phyloP scores from a whole-genome alignment of 2,797 vertebrate species.

The Sparidentex hasta region DNA sequence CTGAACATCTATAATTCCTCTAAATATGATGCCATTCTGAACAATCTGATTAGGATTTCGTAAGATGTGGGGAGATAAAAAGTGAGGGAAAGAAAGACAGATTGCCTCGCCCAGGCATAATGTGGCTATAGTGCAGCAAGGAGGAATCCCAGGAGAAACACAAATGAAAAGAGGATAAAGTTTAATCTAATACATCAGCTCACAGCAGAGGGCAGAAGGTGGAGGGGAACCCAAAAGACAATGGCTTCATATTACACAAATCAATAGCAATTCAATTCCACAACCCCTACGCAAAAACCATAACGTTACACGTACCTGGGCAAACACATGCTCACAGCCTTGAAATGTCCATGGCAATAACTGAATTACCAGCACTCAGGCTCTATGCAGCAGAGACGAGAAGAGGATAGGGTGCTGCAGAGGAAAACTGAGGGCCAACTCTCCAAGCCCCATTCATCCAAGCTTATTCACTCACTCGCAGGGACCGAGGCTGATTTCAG shows the following conservation, averaged over 20 bases:
- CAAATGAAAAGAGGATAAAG: constrained; percentile 75
- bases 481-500: no score
- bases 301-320: constrained; percentile 9
- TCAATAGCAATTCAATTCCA: constrained; percentile 78
- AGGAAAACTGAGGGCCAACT: not conserved
- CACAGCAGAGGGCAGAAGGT: constrained; percentile 25
- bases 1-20: constrained; percentile 40
- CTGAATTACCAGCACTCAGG: constrained; percentile 53
- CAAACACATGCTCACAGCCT: constrained; percentile 36
- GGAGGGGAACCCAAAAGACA: constrained; percentile 46
- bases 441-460: not conserved
- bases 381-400: constrained; percentile 24
- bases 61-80: not conserved
- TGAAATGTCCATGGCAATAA: constrained; percentile 50
- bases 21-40: constrained; percentile 41
- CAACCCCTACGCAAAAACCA: constrained; percentile 34
- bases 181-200: constrained; percentile 72
- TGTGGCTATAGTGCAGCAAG: constrained; percentile 26
- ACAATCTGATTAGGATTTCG: constrained; percentile 46
- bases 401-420: constrained; percentile 15
- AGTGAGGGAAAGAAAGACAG: constrained; percentile 20
- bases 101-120: constrained; percentile 17
- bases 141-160: constrained; percentile 44
- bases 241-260: constrained; percentile 61
- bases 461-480: not conserved